Base-by-base conservation (phyloP, 2,888 invertebrate genomes). In the Polyommatus icarus region DNA sequence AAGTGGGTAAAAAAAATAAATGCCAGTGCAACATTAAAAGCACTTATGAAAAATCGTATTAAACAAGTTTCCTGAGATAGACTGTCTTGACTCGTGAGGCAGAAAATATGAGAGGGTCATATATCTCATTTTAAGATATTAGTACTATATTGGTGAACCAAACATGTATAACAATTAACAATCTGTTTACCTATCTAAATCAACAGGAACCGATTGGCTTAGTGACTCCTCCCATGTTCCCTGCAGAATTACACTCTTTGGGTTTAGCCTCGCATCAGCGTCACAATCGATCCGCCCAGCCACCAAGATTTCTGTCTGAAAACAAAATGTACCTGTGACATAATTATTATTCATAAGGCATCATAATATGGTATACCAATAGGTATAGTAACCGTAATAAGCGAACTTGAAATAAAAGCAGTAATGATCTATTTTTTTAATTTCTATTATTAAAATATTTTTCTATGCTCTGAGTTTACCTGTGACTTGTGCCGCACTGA, bases 231-330 rank as follows among this genome's bases (percentile, higher is more conserved):
- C 91, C 95, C 93, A 93, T 0, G 95, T 93, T 8, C 96, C 96
- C 86, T 97, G 97, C 10, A 98, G 91, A 57, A 96, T 85, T 1
- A 97, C 95, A 36, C 97, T 96, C 81, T 96, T 95, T 0, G 95
- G 89, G 87, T 97, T 97, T 40, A 98, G 91, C 79, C 96, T 95
- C 0, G 96, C 96, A 81, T 96, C 95, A 0, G 96, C 96, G 83
- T 98, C 97, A 83, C 97, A 97, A 82, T 96, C 95, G 81, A 98
- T 95, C 76, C 97, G 95, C 18, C 98, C 98, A 77, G 96, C 95
- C 10, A 94, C 91, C 12, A 83, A 80, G 7, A 92, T 90, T 81
- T 93, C 92, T 10, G 88, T 88, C 94, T 94, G 29, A 46, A 54
- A 77, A 71, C 15, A 76, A 46, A 54, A 76, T 6, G 10, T 61